Conservation (phyloP, 2,797 vertebrate species). For the Acrossocheilus wenchowensis region DNA sequence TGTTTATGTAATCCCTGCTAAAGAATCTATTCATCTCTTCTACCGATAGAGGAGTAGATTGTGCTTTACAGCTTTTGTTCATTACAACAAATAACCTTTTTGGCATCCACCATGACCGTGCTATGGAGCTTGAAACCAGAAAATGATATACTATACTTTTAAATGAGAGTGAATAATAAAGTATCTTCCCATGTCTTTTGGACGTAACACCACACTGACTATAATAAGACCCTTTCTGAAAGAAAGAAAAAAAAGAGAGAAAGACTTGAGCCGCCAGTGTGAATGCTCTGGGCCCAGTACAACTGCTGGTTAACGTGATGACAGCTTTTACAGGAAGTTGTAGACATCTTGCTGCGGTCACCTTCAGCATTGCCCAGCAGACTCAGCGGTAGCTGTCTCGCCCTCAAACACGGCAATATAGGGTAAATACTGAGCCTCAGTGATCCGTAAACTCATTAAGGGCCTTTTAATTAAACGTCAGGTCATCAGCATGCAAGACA, state of each 20-base stretch:
- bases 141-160: slow-evolving; percentile 4
- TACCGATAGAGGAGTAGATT: slow-evolving; percentile 9
- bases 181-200: slow-evolving; percentile 1
- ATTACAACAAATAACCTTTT: slow-evolving; percentile 17
- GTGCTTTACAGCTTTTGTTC: neutral
- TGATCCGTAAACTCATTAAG: slow-evolving; percentile 65
- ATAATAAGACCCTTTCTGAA: neutral
- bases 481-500: slow-evolving; percentile 62
- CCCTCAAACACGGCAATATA: slow-evolving; percentile 54
- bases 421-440: slow-evolving; percentile 59
- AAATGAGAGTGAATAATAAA: slow-evolving; percentile 11
- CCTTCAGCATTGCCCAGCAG: slow-evolving; percentile 59
- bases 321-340: slow-evolving; percentile 62
- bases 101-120: neutral
- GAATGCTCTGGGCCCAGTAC: slow-evolving; percentile 50
- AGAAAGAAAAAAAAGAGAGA: neutral
- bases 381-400: slow-evolving; percentile 47
- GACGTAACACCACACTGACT: neutral
- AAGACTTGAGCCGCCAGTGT: neutral
- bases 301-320: slow-evolving; percentile 61
- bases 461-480: slow-evolving; percentile 64
- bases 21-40: slow-evolving; percentile 31
- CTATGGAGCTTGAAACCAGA: neutral
- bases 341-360: slow-evolving; percentile 59
- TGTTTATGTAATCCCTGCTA: slow-evolving; percentile 40